Evolutionary conservation across 2,113 vertebrate species (phyloP).

Genomic region (Acanthisitta chloris): DNA sequence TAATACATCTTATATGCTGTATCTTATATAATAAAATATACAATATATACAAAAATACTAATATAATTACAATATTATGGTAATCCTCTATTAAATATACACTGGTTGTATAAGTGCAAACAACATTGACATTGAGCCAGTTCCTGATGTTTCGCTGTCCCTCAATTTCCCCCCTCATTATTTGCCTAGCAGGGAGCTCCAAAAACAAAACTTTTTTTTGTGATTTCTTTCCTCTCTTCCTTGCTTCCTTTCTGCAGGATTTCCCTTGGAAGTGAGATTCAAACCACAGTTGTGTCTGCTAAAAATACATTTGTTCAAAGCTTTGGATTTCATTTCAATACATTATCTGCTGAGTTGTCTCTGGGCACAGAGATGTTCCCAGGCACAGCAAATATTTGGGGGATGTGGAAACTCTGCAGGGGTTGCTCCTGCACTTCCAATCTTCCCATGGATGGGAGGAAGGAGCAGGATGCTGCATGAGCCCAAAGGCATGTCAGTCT

Average conservation of each 20-base stretch:
- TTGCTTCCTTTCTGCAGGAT: background rate
- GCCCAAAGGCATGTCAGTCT: accelerated
- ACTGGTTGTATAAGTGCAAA: background rate
- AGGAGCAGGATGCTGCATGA: background rate
- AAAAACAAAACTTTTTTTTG: background rate
- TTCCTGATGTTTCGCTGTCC: background rate
- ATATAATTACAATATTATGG: too few relatives aligned
- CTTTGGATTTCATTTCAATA: background rate
- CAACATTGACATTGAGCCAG: background rate
- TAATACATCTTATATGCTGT: too few relatives aligned
- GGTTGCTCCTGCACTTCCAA: background rate
- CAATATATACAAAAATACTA: too few relatives aligned
- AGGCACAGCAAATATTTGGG: background rate
- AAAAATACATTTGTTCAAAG: background rate
- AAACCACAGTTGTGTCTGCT: background rate
- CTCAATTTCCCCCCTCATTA: background rate
- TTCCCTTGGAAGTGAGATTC: background rate
- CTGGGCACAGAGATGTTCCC: background rate
- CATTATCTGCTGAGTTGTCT: background rate
- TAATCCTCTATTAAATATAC: background rate
- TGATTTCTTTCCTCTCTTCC: background rate
- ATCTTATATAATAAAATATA: too few relatives aligned
- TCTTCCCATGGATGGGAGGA: accelerated
- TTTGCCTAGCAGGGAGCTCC: background rate
- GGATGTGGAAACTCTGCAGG: background rate